phyloP scores from a whole-genome alignment of 1,140 invertebrate genomes.

The Sminthurinus signatus region DNA sequence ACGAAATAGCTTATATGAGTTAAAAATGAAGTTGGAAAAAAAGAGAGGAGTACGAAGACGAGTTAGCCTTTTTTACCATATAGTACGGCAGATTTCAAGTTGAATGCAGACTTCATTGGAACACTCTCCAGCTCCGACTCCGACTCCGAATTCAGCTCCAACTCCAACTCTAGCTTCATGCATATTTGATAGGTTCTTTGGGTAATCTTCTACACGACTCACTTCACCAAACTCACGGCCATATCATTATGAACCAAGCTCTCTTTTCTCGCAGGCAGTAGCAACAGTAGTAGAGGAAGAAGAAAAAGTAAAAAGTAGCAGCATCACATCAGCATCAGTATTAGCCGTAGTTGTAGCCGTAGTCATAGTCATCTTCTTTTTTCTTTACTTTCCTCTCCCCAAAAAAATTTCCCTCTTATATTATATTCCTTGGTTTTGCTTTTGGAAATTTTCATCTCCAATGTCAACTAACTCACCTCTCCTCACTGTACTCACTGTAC shows the following conservation, averaged over 20 bases:
- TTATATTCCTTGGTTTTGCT: conserved; percentile 21
- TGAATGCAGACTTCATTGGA: conserved; percentile 30
- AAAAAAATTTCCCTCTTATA: conserved; percentile 17
- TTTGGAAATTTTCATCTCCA: conserved; percentile 27
- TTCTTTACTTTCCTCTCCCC: conserved; percentile 5
- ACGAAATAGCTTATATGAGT: conserved; percentile 18
- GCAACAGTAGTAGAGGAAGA: too few species aligned
- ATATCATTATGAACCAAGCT: conserved; percentile 32
- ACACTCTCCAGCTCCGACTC: conserved; percentile 11
- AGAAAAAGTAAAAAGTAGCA: too few species aligned
- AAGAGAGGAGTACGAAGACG: neutral
- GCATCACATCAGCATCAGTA: too few species aligned
- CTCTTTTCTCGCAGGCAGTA: too few species aligned
- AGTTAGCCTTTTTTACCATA: conserved; percentile 17
- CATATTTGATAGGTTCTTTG: conserved; percentile 41
- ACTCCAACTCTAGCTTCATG: conserved; percentile 28
- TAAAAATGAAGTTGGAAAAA: conserved; percentile 29
- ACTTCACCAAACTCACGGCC: conserved; percentile 20
- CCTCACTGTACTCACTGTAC: neutral
- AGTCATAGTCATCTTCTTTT: too few species aligned
- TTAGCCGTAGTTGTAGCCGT: too few species aligned
- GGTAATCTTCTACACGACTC: conserved; percentile 39
- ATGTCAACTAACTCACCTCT: conserved; percentile 20
- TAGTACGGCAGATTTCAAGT: neutral
- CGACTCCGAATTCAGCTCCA: too few species aligned